Base-by-base conservation (phyloP, 2,797 vertebrate species). In the Notolabrus celidotus region DNA sequence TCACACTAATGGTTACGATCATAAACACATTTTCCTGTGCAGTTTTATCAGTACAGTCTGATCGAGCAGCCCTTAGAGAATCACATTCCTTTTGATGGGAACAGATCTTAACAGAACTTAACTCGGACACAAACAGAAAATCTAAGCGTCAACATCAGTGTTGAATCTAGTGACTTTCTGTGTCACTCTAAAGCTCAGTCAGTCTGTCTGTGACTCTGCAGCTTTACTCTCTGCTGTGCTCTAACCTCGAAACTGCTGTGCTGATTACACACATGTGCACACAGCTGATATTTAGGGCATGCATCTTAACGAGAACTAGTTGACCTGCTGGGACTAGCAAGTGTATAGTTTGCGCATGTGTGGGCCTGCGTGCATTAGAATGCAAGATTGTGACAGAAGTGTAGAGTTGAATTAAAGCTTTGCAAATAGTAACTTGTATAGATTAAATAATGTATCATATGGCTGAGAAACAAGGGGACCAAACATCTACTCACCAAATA, bases 401-500 rank as follows among this genome's bases (percentile, higher is more conserved):
- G 67, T 33, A 54, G 16, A 23, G 33, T 33, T 29, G 54, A 61
- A 62, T 46, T 45, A 36, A 70, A 41, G 62, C 20, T 71, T 57
- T 65, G 34, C 29, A 33, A 27, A 16, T 10, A 47, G 49, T 7
- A 43, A 23, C 10, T 34, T 11, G n/a, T 39, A 45, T 23, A 5
- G 20, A 17, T 79, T 58, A 38, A 46, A 45, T 56, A 66, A 59
- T 16, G 23, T 57, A 27, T 29, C 4, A 38, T 4, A 51, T 34
- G n/a, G 9, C 27, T 54, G 27, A 33, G 31, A 65, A 55, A n/a
- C 9, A 10, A 0, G 25, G 10, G 10, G 1, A 57, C 34, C 20
- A 34, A 64, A 60, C 39, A 36, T 59, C 10, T 34, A 84, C 95
- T 95, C 90, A 98, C 97, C 95, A 96, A 94, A 88, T 98, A 98